phyloP scores from a whole-genome alignment of 2,888 invertebrate species.

The Axea sp. region DNA sequence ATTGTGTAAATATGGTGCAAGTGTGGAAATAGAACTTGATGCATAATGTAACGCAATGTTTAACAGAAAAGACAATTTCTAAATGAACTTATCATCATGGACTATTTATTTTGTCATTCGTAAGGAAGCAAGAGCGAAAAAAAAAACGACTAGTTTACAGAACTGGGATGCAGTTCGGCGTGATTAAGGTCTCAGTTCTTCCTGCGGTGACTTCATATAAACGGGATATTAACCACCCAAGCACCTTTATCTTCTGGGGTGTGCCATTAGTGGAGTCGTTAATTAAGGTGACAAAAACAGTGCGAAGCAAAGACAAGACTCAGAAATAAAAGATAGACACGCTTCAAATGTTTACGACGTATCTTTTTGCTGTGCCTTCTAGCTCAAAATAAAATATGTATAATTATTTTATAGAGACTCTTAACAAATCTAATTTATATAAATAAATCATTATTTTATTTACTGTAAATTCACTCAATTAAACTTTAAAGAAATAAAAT shows the following conservation, averaged over 20 bases:
- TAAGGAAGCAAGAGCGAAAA: conserved; percentile 28
- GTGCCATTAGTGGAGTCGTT: conserved; percentile 66
- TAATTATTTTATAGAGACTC: too few species aligned
- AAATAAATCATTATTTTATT: too few species aligned
- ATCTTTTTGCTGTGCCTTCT: too few species aligned
- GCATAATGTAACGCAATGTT: too few species aligned
- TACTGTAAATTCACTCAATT: too few species aligned
- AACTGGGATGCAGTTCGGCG: conserved; percentile 49
- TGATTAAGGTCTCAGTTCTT: conserved; percentile 53
- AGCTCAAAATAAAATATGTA: too few species aligned
- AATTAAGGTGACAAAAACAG: conserved; percentile 68
- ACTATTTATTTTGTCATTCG: conserved; percentile 35
- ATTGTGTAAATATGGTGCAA: too few species aligned
- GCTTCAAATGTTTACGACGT: conserved; percentile 16
- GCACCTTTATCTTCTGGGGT: conserved; percentile 61
- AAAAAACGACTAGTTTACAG: conserved; percentile 38
- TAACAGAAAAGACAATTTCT: too few species aligned
- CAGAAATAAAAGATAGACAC: conserved; percentile 35
- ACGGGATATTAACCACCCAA: conserved; percentile 55
- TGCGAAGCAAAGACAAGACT: conserved; percentile 43
- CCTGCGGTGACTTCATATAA: conserved; percentile 52
- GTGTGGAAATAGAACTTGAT: too few species aligned
- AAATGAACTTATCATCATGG: conserved; percentile 16
- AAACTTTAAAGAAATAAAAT: too few species aligned
- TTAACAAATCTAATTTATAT: too few species aligned